Evolutionary conservation across 2,113 vertebrate species (phyloP), one percentile per base, ranked within the genome.

Genomic region (Xerus inauris): DNA sequence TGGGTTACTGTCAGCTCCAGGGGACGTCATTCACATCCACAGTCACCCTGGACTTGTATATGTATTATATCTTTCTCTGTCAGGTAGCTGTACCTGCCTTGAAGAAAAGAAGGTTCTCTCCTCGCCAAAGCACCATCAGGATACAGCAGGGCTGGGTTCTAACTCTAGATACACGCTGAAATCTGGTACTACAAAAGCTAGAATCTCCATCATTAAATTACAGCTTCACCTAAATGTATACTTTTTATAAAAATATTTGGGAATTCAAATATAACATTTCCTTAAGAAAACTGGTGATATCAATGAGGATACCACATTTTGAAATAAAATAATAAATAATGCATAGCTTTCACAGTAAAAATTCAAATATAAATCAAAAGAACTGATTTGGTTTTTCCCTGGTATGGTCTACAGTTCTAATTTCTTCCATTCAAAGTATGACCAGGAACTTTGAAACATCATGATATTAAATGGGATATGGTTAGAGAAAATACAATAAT

Each of bases 321-420:
- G 28, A 92, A 94, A 80, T 79, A 42, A 87, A 71, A 84, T 72
- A 77, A 49, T 19, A 84, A 96, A 65, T 57, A 59, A 77, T 40
- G 5, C 11, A 57, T 40, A 40, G 24, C 1, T 88, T 77, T 79
- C 51, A 26, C 8, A 45, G 51, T 81, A 65, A 77, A 94, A 90
- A 84, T 47, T 40, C 5, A 24, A 85, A 35, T 13, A 7, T 16
- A 87, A 80, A 24, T 57, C 42, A 45, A 77, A 42, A 76, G 57
- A 81, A 59, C 38, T 87, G 47, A 57, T 67, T 90, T 84, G 54
- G 3, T 42, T 95, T 30, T 30, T 64, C 11, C 28, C 3, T 51
- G 10, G 62, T n/a, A 19, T 30, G 81, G 24, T 59, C 81, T 87
- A 42, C 32, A 49, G 32, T 83, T 81, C 51, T 64, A 22, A 0